Base-by-base conservation (phyloP, 2,888 invertebrate species). In the Noctua pronuba region DNA sequence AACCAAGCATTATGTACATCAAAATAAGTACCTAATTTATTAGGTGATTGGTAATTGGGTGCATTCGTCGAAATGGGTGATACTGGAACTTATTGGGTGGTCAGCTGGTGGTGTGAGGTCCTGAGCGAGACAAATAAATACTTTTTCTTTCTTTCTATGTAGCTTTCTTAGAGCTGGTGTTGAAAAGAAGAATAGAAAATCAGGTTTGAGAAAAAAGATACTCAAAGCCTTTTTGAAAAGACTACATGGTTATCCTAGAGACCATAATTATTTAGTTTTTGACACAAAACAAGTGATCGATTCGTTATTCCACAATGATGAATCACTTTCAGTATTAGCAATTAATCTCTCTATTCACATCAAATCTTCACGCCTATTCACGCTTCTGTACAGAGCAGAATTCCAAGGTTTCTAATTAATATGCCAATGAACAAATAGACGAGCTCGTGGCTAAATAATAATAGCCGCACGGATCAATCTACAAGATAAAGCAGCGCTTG, bases 311-410 rank as follows among this genome's bases (percentile, higher is more conserved):
- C 67, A 31, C 70, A 46, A 58, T 68, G 76, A 82, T 75, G 31
- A 68, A 82, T 68, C 71, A 55, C 31, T 62, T 49, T 21, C 44
- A 49, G 21, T n/a, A 24, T 0, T 11, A 38, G 11, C 16, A 58
- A 71, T 75, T 68, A 58, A 68, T 75, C 13, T 41, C 11, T 58
- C 11, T 67, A 44, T 66, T 46, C 65, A 70, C 0, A 13, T 58
- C 1, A 31, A 70, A 71, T 75, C n/a, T 70, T 71, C 82, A 86
- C 55, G 46, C 52, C 1, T 52, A 13, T 60, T 80, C 41, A 69
- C 13, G 24, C 31, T 58, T 64, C 24, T n/a, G 16, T 24, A 18
- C 44, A 49, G 31, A 52, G 31, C 77, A 82, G 31, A 68, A 44
- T 44, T 55, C 8, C 31, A 75, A 82, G 76, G 62, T 58, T 46